phyloP scores from a whole-genome alignment of 2,797 vertebrate species.

The Sciaenops ocellatus region DNA sequence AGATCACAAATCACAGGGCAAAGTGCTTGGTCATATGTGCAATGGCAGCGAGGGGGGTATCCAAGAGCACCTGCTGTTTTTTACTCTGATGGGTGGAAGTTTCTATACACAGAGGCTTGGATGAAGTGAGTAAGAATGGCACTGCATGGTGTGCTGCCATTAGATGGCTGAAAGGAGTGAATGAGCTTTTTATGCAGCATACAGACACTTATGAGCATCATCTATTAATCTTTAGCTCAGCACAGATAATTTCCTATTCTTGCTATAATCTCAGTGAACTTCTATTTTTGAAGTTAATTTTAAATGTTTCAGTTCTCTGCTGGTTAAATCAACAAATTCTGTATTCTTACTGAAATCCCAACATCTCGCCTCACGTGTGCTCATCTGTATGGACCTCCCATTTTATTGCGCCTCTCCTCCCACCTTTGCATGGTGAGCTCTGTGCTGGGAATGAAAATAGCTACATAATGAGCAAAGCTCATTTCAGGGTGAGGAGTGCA shows the following conservation, averaged over 20 bases:
- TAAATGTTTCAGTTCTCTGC: background rate
- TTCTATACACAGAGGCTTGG: background rate
- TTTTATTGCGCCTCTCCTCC: background rate
- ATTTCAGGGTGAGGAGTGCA: background rate
- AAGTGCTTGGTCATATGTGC: slow-evolving; percentile 14
- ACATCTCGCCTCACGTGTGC: background rate
- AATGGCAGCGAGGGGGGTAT: slow-evolving; percentile 5
- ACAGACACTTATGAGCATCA: background rate
- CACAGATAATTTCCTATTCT: background rate
- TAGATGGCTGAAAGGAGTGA: background rate
- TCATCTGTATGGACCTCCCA: background rate
- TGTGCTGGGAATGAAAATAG: background rate
- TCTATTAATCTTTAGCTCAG: background rate
- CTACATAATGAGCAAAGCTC: background rate
- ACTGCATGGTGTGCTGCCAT: too few relatives aligned
- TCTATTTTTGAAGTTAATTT: background rate
- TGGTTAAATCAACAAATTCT: background rate
- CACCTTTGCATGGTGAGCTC: background rate
- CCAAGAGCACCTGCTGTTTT: slow-evolving; percentile 1
- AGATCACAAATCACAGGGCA: slow-evolving; percentile 20
- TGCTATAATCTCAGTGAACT: background rate
- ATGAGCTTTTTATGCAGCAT: background rate
- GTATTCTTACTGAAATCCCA: background rate
- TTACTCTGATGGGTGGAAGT: background rate
- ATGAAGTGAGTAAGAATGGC: background rate